Percentiles rank a stretch among this genome's conserved stretches.
These are phyloP conservation scores for Centruroides sculpturatus DNA, from an alignment of 1,140 invertebrate genomes.

Conservation along the genomic window DNA sequence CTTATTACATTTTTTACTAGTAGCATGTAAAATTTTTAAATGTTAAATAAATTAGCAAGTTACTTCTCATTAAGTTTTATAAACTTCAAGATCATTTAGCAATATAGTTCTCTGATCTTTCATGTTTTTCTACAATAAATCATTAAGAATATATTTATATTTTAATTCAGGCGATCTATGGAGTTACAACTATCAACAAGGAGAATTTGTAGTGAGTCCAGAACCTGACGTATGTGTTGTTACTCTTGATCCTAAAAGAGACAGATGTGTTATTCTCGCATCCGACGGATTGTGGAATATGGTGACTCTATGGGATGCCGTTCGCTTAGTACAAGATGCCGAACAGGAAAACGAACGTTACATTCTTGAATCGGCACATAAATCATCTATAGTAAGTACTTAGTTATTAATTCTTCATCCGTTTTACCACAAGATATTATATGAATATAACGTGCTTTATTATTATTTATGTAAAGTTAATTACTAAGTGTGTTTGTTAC, in stretches of 20 bases:
- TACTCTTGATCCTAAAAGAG: constrained; percentile 58
- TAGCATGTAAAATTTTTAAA: not conserved
- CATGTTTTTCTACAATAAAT: too few species aligned
- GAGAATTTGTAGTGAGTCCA: constrained; percentile 91
- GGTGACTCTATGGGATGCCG: constrained; percentile 65
- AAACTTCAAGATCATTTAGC: too few species aligned
- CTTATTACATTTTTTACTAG: not conserved
- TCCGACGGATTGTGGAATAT: constrained; percentile 97
- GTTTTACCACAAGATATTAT: too few species aligned
- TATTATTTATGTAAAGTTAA: too few species aligned
- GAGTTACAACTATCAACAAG: constrained; percentile 81
- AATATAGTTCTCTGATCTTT: too few species aligned
- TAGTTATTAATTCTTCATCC: too few species aligned
- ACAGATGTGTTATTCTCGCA: constrained; percentile 81
- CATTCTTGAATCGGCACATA: constrained; percentile 5
- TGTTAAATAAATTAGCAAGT: not conserved
- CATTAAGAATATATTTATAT: constrained; percentile 3
- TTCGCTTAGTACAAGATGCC: constrained; percentile 63
- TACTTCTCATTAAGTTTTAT: not conserved
- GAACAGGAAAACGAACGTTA: constrained; percentile 60
- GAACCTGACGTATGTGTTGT: constrained; percentile 86
- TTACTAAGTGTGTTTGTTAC: too few species aligned
- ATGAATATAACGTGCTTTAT: too few species aligned
- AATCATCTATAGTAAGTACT: not conserved
- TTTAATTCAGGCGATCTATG: constrained; percentile 65